Conservation (phyloP, 2,797 vertebrate species). For the Vespertilio murinus region DNA sequence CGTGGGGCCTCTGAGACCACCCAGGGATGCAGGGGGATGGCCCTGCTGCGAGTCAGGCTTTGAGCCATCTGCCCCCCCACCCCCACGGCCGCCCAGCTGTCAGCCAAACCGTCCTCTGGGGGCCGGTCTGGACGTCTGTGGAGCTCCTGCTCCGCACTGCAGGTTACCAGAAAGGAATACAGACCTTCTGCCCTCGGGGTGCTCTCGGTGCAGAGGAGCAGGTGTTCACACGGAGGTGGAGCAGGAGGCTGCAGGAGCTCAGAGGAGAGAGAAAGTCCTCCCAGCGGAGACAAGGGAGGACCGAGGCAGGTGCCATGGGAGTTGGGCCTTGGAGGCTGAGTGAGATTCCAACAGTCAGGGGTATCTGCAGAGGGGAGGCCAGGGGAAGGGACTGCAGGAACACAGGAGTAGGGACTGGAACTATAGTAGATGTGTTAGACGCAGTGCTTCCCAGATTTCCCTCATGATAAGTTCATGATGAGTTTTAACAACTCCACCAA, state of each 20-base stretch:
- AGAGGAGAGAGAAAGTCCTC: background rate
- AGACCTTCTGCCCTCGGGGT: background rate
- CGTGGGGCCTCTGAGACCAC: background rate
- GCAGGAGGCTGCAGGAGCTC: background rate
- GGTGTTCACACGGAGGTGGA: background rate
- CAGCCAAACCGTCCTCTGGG: background rate
- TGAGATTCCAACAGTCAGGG: background rate
- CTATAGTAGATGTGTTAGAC: background rate
- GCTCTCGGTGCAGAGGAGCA: background rate
- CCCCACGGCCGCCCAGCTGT: background rate
- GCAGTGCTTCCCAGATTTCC: too few species aligned
- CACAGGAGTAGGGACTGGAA: background rate
- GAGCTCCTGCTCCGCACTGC: background rate
- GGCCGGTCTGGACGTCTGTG: background rate
- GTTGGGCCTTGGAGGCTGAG: background rate
- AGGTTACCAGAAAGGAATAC: background rate
- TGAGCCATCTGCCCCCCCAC: background rate
- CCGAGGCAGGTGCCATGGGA: background rate
- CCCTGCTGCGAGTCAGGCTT: background rate
- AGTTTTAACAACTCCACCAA: too few species aligned
- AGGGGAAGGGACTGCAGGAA: background rate
- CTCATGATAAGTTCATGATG: too few species aligned
- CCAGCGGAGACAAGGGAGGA: background rate
- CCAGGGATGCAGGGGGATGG: background rate
- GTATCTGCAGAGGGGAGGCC: background rate